These are phyloP conservation scores for Notoglanidium macrostoma DNA, from an alignment of 2,797 vertebrate species.

Conservation along the genomic window DNA sequence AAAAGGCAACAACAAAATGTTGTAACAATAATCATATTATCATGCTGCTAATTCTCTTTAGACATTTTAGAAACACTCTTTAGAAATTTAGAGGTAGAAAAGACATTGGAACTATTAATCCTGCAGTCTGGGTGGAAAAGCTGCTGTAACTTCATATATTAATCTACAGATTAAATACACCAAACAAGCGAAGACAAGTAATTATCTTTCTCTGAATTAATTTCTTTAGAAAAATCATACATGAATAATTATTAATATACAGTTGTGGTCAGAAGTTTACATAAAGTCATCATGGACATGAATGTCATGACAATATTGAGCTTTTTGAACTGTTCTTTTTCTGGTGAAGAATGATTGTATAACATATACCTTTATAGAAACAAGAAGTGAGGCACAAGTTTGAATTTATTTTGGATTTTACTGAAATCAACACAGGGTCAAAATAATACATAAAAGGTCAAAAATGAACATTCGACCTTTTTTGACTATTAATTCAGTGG, in stretches of 20 bases:
- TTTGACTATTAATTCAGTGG: too few relatives aligned
- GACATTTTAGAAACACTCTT: neutral
- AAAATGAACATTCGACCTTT: too few relatives aligned
- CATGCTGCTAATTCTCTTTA: slow-evolving; percentile 12
- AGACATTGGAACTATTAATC: slow-evolving; percentile 23
- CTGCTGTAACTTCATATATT: slow-evolving; percentile 12
- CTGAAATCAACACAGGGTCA: too few relatives aligned
- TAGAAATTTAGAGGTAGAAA: neutral
- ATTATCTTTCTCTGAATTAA: slow-evolving; percentile 44
- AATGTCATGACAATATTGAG: too few relatives aligned
- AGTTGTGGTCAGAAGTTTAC: too few relatives aligned
- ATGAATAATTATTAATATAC: neutral
- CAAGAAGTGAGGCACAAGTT: too few relatives aligned
- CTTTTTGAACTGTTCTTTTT: too few relatives aligned
- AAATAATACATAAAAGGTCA: too few relatives aligned
- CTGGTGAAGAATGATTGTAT: too few relatives aligned
- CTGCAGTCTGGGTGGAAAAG: slow-evolving; percentile 34
- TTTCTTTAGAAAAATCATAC: neutral
- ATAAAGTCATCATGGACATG: too few relatives aligned
- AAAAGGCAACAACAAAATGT: slow-evolving; percentile 9
- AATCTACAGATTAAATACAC: neutral
- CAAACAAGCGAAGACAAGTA: slow-evolving; percentile 42
- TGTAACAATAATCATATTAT: slow-evolving; percentile 5
- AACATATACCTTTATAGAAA: too few relatives aligned
- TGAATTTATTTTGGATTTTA: too few relatives aligned